These are phyloP conservation scores for Cryptophagus acutangulus DNA, from an alignment of 2,888 invertebrate species.

Conservation along the genomic window DNA sequence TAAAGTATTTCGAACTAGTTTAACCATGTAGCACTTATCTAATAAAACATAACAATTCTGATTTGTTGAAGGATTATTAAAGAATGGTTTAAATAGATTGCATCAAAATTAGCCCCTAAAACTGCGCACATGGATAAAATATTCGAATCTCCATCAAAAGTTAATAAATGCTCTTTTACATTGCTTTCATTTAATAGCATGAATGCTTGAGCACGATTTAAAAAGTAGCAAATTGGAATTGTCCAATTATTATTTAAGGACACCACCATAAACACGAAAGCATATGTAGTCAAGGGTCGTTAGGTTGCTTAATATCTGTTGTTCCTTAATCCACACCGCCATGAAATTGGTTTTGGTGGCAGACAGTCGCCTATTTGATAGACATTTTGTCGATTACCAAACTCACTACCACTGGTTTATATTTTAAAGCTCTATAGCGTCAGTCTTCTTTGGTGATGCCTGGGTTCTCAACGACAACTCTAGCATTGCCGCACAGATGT, in stretches of 20 bases:
- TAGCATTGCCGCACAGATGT: constrained; percentile 18
- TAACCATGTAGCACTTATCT: constrained; percentile 12
- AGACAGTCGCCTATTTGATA: constrained; percentile 3
- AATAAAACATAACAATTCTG: constrained; percentile 9
- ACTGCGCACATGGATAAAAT: neutral
- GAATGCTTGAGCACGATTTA: neutral
- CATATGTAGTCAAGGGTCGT: neutral
- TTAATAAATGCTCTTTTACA: neutral
- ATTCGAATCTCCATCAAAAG: neutral
- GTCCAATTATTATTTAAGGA: neutral
- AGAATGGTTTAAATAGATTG: constrained; percentile 8
- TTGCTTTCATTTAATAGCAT: neutral
- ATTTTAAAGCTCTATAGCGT: constrained; percentile 9
- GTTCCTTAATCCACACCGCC: neutral
- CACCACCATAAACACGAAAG: neutral
- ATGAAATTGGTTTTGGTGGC: neutral
- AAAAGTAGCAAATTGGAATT: neutral
- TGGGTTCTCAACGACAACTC: constrained; percentile 15
- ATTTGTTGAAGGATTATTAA: constrained; percentile 6
- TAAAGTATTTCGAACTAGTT: constrained; percentile 10
- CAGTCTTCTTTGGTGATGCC: constrained; percentile 13
- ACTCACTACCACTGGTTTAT: neutral
- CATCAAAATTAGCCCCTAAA: constrained; percentile 4
- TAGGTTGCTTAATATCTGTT: neutral
- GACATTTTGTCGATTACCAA: constrained; percentile 13